Conservation (phyloP, 2,888 invertebrate species). For the Phaonia tiefii region DNA sequence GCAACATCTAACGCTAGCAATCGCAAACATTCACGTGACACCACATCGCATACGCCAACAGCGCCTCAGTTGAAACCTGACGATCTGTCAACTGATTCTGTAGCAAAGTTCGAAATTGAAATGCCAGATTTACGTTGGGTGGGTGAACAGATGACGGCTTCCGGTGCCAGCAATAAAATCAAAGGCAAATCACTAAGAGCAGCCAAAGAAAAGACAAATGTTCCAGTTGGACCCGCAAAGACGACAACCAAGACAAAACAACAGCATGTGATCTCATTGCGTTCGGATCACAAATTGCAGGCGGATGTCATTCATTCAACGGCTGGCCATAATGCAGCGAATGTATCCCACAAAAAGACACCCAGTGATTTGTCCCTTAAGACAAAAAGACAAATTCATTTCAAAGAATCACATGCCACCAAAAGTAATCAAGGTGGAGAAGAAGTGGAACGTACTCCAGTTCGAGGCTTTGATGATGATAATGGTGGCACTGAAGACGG, state of each 20-base stretch:
- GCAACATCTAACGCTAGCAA: slow-evolving; percentile 33
- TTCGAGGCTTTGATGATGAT: too few species aligned
- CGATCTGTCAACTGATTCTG: slow-evolving; percentile 18
- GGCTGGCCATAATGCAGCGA: slow-evolving; percentile 16
- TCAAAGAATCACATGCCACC: slow-evolving; percentile 1
- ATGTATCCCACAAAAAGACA: slow-evolving; percentile 40
- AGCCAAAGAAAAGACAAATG: slow-evolving; percentile 17
- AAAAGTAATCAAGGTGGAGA: background rate
- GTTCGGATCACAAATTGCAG: slow-evolving; percentile 34
- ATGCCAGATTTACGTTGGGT: slow-evolving; percentile 62
- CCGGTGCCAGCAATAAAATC: background rate
- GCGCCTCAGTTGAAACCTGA: slow-evolving; percentile 27
- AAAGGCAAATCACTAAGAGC: background rate
- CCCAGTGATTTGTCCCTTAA: slow-evolving; percentile 50
- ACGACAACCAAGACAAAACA: slow-evolving; percentile 24
- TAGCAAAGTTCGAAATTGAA: slow-evolving; percentile 55
- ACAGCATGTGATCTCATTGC: background rate
- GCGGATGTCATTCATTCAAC: slow-evolving; percentile 13
- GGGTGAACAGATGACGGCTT: slow-evolving; percentile 61
- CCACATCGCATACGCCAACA: slow-evolving; percentile 37
- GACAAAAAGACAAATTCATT: slow-evolving; percentile 20
- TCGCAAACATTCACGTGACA: slow-evolving; percentile 53
- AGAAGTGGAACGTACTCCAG: too few species aligned
- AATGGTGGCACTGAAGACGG: slow-evolving; percentile 24
- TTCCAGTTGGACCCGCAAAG: background rate